Evolutionary conservation across 1,140 invertebrate genomes (phyloP).

Genomic region (Eurosta solidaginis): DNA sequence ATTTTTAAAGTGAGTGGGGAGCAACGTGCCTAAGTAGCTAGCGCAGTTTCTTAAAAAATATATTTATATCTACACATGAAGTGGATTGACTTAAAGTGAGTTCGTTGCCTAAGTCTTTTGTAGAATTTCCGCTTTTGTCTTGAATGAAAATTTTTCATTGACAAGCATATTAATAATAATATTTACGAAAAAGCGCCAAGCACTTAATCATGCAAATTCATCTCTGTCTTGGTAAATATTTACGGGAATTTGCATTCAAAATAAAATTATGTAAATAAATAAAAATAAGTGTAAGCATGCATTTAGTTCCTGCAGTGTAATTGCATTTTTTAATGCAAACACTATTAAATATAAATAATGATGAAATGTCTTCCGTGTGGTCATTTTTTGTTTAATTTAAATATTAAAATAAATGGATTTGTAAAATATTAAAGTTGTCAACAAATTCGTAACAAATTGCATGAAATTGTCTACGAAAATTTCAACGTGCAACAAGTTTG

Average conservation of each 20-base stretch:
- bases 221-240: not conserved
- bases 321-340: too few species aligned
- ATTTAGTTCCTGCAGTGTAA: too few species aligned
- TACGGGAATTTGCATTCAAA: not conserved
- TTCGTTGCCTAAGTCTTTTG: conserved; percentile 30
- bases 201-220: not conserved
- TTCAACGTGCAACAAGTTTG: not conserved
- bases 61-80: not conserved
- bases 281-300: too few species aligned
- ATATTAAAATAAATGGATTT: not conserved
- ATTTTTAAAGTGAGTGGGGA: not conserved
- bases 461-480: not conserved
- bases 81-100: conserved; percentile 8
- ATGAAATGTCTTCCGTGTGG: not conserved
- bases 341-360: too few species aligned
- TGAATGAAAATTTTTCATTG: not conserved
- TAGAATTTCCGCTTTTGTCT: not conserved
- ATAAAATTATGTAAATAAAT: conserved; percentile 1
- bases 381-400: not conserved
- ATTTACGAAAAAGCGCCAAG: not conserved
- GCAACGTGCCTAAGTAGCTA: not conserved
- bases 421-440: not conserved
- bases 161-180: not conserved
- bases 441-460: not conserved
- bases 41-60: not conserved